These are phyloP conservation scores for Phoenicopterus ruber DNA, from an alignment of 2,113 vertebrate species.

Conservation along the genomic window DNA sequence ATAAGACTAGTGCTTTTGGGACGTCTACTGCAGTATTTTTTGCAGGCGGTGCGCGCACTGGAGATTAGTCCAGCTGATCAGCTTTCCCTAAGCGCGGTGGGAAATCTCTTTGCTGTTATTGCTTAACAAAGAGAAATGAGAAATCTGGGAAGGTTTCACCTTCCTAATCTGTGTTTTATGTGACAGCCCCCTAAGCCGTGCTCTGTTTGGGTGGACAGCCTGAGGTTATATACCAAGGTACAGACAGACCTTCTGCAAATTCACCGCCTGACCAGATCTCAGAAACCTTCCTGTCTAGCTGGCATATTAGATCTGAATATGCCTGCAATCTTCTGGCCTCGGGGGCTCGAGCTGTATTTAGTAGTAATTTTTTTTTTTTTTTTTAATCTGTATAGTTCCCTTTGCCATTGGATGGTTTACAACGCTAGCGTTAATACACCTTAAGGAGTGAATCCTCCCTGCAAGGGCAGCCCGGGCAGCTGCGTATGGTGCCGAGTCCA, in stretches of 20 bases:
- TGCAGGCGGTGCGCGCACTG: not conserved
- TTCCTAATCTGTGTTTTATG: not conserved
- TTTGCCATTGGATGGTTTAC: not conserved
- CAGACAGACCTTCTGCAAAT: not conserved
- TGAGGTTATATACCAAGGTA: accelerated
- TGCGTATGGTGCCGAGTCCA: accelerated
- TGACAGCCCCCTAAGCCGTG: not conserved
- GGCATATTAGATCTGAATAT: accelerated
- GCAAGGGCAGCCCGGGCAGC: not conserved
- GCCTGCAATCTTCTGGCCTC: not conserved
- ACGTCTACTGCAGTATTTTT: not conserved
- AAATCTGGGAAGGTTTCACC: not conserved
- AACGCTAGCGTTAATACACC: accelerated
- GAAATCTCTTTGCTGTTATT: not conserved
- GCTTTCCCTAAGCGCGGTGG: not conserved
- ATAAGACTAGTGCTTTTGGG: not conserved
- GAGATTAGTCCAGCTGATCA: not conserved
- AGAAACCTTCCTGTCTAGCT: not conserved
- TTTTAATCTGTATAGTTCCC: not conserved
- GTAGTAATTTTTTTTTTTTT: not conserved
- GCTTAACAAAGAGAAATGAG: not conserved
- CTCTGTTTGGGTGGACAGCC: not conserved
- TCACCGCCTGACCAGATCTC: not conserved
- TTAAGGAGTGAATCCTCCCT: not conserved
- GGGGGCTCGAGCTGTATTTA: not conserved